Percentiles rank a stretch among this genome's conserved stretches.
These are phyloP conservation scores for Ceramica pisi DNA, from an alignment of 2,888 invertebrate genomes.

Conservation along the genomic window DNA sequence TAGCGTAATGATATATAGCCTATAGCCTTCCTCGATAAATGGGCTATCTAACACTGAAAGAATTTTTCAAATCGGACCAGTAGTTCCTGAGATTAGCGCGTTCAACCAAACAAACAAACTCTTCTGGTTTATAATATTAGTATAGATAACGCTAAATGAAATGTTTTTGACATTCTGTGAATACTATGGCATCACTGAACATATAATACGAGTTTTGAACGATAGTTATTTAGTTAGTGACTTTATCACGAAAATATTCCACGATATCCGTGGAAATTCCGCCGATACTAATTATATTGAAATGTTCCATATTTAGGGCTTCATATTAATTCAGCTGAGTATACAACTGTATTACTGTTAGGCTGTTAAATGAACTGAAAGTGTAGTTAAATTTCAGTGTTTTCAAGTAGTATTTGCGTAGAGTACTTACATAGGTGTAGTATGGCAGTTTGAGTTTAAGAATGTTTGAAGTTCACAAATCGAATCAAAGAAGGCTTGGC, in stretches of 20 bases:
- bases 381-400: not conserved
- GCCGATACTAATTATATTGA: conserved; percentile 20
- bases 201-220: not conserved
- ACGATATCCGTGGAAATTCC: conserved; percentile 5
- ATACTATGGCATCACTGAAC: conserved; percentile 3
- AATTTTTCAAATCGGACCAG: no score
- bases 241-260: no score
- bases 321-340: not conserved
- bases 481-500: no score
- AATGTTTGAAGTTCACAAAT: not conserved
- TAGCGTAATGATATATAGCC: no score
- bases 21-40: no score
- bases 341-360: not conserved
- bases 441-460: not conserved
- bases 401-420: not conserved
- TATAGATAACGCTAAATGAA: no score
- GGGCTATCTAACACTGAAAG: no score
- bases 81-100: no score
- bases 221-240: not conserved
- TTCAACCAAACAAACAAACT: no score
- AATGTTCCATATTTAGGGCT: not conserved
- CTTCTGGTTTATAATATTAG: no score
- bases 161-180: not conserved
- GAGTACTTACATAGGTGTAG: not conserved
- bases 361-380: not conserved